Evolutionary conservation across 2,113 vertebrate species (phyloP), one percentile per base, ranked within the genome.

Genomic region (Telmatochromis bifrenatus): DNA sequence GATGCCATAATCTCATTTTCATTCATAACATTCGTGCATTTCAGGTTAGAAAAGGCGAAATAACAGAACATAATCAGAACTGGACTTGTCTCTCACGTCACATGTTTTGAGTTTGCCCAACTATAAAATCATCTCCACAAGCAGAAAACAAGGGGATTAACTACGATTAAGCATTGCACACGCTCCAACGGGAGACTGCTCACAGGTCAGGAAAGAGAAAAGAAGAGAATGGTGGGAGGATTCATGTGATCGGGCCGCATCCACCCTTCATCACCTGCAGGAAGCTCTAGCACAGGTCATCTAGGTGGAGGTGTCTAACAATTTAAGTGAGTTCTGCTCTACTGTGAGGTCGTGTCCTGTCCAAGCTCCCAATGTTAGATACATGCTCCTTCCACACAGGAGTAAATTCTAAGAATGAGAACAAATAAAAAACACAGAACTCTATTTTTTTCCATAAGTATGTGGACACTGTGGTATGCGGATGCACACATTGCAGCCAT

Each of bases 1-100:
- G 79, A 85, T 82, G 81, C 70, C 88, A 60, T 92, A 89, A 95
- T 95, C 93, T 92, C 85, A 93, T 95, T 86, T 94, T 94, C 92
- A 94, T 96, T 95, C 94, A 94, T 93, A 90, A 92, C 75, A 81
- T 86, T 60, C 1, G 15, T 37, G 82, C 65, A 23, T 79, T 83
- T 35, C 86, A 90, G 88, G 86, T 87, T 60, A 49, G 65, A 56
- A 51, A 33, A 54, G 39, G 77, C 53, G 49, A 42, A 70, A 79
- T 23, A 86, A 49, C n/a, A 42, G 53, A 56, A 39, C 21, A 19
- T n/a, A 49, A 77, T 31, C 45, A n/a, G 73, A 77, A 39, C 53
- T 19, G 79, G 53, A 77, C 14, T 39, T 81, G 35, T 58, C 53
- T 55, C n/a, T 39, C 53, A 28, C 35, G 3, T 81, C 79, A 39